Percentiles rank a stretch among this genome's conserved stretches.
Evolutionary conservation across 2,113 vertebrate genomes (phyloP).

Genomic region (Synchiropus splendidus): DNA sequence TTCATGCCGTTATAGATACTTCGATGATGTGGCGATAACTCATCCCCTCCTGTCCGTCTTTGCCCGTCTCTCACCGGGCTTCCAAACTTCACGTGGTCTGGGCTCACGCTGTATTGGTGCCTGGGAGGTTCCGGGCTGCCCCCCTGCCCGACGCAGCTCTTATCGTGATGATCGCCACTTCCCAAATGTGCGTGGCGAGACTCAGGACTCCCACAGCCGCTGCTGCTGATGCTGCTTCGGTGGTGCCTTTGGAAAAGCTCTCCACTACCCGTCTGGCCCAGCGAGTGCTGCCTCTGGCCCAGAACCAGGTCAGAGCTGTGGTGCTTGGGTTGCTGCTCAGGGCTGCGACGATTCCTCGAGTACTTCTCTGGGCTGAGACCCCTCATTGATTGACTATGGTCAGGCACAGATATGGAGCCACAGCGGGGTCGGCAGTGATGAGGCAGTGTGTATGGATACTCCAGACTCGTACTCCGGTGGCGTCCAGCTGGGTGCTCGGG

Average conservation of each 20-base stretch:
- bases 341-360: conserved; percentile 53
- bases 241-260: conserved; percentile 88
- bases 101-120: conserved; percentile 81
- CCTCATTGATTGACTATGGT: conserved; percentile 75
- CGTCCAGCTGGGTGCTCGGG: conserved; percentile 75
- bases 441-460: conserved; percentile 72
- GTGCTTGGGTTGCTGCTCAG: conserved; percentile 78
- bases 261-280: conserved; percentile 74
- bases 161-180: conserved; percentile 79
- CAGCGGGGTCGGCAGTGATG: conserved; percentile 66
- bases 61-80: conserved; percentile 77
- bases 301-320: conserved; percentile 56
- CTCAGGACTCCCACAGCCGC: conserved; percentile 78
- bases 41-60: conserved; percentile 78
- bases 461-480: conserved; percentile 79
- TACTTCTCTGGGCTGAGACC: conserved; percentile 78
- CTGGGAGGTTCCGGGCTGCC: conserved; percentile 87
- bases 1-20: conserved; percentile 85
- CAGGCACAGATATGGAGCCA: conserved; percentile 73
- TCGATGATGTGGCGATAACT: conserved; percentile 77
- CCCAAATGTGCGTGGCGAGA: conserved; percentile 76
- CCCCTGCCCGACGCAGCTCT: conserved; percentile 62
- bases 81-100: conserved; percentile 73
- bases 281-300: conserved; percentile 61
- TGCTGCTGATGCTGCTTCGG: conserved; percentile 64